phyloP scores from a whole-genome alignment of 2,888 invertebrate species.

The Dioctria rufipes region DNA sequence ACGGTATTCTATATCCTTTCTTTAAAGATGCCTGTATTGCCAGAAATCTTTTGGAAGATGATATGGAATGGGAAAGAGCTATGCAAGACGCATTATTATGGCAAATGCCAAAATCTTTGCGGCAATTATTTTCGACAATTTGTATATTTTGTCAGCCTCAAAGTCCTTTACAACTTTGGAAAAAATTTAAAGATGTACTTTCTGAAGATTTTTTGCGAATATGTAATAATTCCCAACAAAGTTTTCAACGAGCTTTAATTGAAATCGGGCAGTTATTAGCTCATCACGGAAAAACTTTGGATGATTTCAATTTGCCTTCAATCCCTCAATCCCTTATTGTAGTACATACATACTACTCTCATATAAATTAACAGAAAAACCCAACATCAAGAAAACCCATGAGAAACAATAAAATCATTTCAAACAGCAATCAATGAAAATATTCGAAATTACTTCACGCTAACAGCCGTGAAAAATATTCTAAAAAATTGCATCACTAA shows the following conservation, averaged over 20 bases:
- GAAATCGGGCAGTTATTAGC: not conserved
- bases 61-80: not conserved
- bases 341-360: no score
- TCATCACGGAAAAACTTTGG: not conserved
- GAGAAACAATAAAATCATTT: no score
- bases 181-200: not conserved
- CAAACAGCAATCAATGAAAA: no score
- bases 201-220: not conserved
- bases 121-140: not conserved
- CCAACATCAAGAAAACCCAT: no score
- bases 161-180: not conserved
- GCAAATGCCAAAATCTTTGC: not conserved
- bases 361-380: no score
- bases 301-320: not conserved
- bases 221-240: not conserved
- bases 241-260: not conserved
- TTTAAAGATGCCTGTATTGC: no score
- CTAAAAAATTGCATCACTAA: no score
- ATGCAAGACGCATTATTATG: not conserved
- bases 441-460: no score
- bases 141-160: not conserved
- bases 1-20: no score
- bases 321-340: no score
- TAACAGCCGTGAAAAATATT: no score
- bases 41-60: no score